These are phyloP conservation scores for Thripadectes ignobilis DNA, from an alignment of 2,797 vertebrate species.

Conservation along the genomic window DNA sequence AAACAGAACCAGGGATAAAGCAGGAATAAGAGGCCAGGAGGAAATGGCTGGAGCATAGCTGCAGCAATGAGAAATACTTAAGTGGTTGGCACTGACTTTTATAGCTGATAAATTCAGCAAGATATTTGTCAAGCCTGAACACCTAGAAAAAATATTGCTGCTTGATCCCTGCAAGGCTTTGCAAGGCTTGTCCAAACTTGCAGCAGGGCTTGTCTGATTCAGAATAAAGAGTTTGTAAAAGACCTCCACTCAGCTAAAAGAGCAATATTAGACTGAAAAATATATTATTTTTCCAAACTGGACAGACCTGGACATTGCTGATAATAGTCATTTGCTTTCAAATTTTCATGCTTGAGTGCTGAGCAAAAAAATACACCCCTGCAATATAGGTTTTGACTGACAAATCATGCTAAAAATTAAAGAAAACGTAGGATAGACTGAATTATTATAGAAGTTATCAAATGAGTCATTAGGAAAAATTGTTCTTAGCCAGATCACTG, in stretches of 20 bases:
- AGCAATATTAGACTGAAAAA: not conserved
- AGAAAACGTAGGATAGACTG: not conserved
- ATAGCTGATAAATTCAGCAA: not conserved
- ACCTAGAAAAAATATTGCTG: not conserved
- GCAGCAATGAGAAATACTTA: not conserved
- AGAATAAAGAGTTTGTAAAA: not conserved
- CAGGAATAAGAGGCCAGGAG: not conserved
- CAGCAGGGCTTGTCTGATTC: not conserved
- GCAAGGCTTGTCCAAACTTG: not conserved
- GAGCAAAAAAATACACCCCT: not conserved
- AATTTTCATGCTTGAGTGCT: not conserved
- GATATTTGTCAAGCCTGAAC: not conserved
- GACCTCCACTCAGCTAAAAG: not conserved
- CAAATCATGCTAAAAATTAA: constrained; percentile 6
- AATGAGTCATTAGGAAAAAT: not conserved
- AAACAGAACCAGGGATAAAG: not conserved
- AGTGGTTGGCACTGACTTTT: not conserved
- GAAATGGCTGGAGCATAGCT: not conserved
- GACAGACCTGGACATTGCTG: not conserved
- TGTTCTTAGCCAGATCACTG: constrained; percentile 27
- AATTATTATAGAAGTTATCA: constrained; percentile 23
- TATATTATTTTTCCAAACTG: not conserved
- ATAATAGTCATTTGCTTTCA: not conserved
- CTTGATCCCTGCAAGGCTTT: not conserved
- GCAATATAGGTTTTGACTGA: not conserved